phyloP scores from a whole-genome alignment of 2,888 invertebrate genomes.

The Megalurothrips usitatus region DNA sequence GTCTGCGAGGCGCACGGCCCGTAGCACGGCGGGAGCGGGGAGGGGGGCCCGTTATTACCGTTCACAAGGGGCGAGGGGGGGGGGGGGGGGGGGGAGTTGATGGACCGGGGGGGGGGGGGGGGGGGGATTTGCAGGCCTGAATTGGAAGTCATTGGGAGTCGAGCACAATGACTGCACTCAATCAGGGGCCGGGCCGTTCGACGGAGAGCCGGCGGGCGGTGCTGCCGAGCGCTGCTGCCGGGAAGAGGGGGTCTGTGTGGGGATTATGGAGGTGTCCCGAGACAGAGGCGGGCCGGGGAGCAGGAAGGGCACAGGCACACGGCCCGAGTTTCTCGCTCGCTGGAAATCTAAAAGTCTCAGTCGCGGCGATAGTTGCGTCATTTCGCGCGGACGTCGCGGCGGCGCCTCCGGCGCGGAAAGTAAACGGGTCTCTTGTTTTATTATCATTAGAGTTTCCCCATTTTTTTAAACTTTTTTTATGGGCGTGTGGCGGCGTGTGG shows the following conservation, averaged over 20 bases:
- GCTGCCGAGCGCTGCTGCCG: background rate
- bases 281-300: background rate
- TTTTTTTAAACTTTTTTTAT: too few relatives aligned
- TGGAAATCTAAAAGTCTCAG: too few relatives aligned
- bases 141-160: background rate
- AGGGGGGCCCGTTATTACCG: slow-evolving; percentile 37
- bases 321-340: too few relatives aligned
- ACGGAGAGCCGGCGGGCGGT: background rate
- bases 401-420: too few relatives aligned
- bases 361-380: too few relatives aligned
- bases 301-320: too few relatives aligned
- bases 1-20: background rate
- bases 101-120: background rate
- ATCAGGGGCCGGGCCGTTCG: background rate
- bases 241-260: background rate
- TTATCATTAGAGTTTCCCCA: too few relatives aligned
- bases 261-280: background rate
- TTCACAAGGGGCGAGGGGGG: slow-evolving; percentile 30
- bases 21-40: too few relatives aligned
- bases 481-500: too few relatives aligned
- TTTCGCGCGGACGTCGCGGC: too few relatives aligned
- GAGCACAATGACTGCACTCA: slow-evolving; percentile 10
- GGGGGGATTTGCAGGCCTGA: background rate
- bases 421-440: too few relatives aligned
- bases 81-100: background rate